phyloP scores from a whole-genome alignment of 2,888 invertebrate genomes.

The Brachyptera putata region DNA sequence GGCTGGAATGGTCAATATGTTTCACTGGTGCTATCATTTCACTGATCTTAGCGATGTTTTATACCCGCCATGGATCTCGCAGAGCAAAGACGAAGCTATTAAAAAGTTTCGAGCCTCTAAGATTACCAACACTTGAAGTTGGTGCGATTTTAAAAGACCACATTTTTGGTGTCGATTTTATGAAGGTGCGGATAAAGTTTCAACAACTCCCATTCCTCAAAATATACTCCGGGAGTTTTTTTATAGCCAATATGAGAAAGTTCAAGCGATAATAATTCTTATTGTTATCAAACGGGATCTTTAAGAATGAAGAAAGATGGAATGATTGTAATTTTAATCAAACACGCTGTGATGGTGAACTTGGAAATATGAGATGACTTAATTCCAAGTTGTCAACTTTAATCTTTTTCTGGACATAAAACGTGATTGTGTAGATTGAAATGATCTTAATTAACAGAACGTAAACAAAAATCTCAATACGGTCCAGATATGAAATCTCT shows the following conservation, averaged over 20 bases:
- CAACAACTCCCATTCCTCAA: slow-evolving; percentile 2
- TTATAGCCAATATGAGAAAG: slow-evolving; percentile 1
- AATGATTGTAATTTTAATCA: too few species aligned
- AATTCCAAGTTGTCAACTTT: too few species aligned
- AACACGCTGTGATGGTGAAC: too few species aligned
- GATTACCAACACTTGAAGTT: slow-evolving; percentile 1
- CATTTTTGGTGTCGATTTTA: slow-evolving; percentile 1
- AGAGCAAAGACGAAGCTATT: not conserved
- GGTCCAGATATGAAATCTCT: too few species aligned
- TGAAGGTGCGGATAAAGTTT: not conserved
- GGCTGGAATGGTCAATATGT: too few species aligned
- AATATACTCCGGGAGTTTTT: not conserved
- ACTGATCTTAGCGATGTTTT: too few species aligned
- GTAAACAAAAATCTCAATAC: too few species aligned
- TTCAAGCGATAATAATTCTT: slow-evolving; percentile 9
- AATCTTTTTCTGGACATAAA: too few species aligned
- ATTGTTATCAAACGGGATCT: not conserved
- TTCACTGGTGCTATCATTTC: too few species aligned
- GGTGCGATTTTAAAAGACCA: slow-evolving; percentile 1
- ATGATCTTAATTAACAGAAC: too few species aligned
- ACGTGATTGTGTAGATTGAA: too few species aligned
- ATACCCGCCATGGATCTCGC: not conserved
- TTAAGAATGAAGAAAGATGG: not conserved
- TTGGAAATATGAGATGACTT: too few species aligned
- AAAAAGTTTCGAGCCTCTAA: not conserved